Evolutionary conservation across 2,797 vertebrate species (phyloP), one percentile per base, ranked within the genome.

Genomic region (Morus bassanus): DNA sequence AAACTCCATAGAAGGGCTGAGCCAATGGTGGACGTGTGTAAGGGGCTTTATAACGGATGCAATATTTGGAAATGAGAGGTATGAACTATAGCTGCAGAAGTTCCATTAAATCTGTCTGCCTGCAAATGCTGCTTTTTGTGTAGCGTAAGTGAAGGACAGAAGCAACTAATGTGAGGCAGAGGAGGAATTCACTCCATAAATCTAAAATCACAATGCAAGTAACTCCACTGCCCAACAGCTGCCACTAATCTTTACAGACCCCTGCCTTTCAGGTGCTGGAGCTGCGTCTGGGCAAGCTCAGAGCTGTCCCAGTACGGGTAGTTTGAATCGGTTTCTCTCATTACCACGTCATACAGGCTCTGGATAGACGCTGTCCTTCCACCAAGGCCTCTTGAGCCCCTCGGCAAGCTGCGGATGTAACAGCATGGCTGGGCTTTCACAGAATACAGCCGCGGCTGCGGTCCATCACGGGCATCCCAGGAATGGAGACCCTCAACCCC

Each of bases 391-490:
- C 35, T 18, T 31, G 21, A 61, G 31, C 17, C 41, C 16, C 28
- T 78, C 0, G 0, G 53, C 41, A 30, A 78, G 10, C 73, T 35
- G 24, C 48, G 45, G 31, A 41, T 12, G 1, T 53, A 37, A 30
- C 13, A 39, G 46, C 46, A 16, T 4, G 30, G 43, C 67, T 43
- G 48, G 56, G 11, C 57, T 81, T 37, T 53, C 51, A 15, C 46
- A 30, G 53, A 45, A 13, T 11, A 19, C 15, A 37, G 63, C 15
- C 0, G 0, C 13, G 19, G 50, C 57, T 65, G 51, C 0, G 1
- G 27, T 64, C 53, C 35, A 37, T 65, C 35, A 17, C 0, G 2
- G 46, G 35, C 33, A 60, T 43, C 59, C 25, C 17, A 7, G 31
- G n/a, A 81, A 48, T 0, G 0, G n/a, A 50, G 35, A 19, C 18